Base-by-base conservation (phyloP, 2,888 invertebrate species). In the Ochlodes sylvanus region DNA sequence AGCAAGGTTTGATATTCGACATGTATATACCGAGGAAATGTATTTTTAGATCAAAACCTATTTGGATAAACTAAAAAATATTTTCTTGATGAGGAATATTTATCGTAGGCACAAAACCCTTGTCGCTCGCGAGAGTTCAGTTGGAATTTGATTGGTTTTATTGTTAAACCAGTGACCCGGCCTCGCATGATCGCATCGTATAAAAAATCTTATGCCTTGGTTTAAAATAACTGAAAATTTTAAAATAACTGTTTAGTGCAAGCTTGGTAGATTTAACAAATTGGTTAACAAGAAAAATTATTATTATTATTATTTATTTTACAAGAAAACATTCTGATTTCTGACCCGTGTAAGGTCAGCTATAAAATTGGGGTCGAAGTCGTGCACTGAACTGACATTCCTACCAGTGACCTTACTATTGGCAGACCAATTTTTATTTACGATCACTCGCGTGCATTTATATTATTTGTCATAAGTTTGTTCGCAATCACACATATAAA, bases 351-450 rank as follows among this genome's bases (percentile, higher is more conserved):
- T 52, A 52, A 52, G 17, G 17, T 52, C 19, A 52, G 21, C 52
- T 21, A 21, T 21, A 52, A 52, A 88, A 88, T 86, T 90, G 88
- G 82, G 87, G 87, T 90, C 88, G 83, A 79, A 87, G 77, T 81
- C 81, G 87, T 84, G 83, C 85, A 83, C 75, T 79, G 79, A 77
- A 77, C 81, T 78, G 81, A 72, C 78, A 76, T 72, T 72, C 72
- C 73, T 73, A 79, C 76, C 76, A 76, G 71, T 75, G 77, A 78
- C 79, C 77, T 76, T 75, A 75, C 64, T 72, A 69, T 65, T 62
- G 38, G 54, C 68, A 42, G 41, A 54, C n/a, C 42, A 63, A 19
- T 19, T 52, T 34, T 17, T 50, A 58, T 58, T 27, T 7, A 38
- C 62, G 15, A 52, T 21, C 19, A 4, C 7, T 34, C 55, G 50